Evolutionary conservation across 2,888 invertebrate genomes (phyloP).

Genomic region (Chaitophorus viminalis): DNA sequence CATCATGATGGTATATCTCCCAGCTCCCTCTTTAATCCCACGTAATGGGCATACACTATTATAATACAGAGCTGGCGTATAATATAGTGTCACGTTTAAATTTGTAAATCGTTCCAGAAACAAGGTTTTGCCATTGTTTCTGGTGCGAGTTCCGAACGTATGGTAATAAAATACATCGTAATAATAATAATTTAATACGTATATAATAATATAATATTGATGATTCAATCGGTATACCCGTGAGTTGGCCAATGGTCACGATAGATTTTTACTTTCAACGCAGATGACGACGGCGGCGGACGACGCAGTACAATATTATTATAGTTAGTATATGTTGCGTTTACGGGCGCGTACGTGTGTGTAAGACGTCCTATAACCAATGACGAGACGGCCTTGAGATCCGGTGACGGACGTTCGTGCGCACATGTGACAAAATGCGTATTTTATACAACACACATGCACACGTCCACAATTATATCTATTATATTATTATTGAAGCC

Average conservation of each 20-base stretch:
- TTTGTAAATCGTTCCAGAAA: neutral
- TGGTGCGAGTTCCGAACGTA: neutral
- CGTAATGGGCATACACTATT: too few relatives aligned
- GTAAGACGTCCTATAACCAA: neutral
- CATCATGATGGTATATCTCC: too few relatives aligned
- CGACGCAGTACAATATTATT: neutral
- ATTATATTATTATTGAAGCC: too few relatives aligned
- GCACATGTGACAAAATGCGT: constrained; percentile 34
- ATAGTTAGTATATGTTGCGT: neutral
- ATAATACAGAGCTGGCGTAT: neutral
- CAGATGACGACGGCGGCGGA: neutral
- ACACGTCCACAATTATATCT: neutral
- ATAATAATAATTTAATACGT: neutral
- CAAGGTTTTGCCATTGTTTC: neutral
- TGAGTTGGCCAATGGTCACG: constrained; percentile 1
- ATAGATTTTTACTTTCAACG: constrained; percentile 30
- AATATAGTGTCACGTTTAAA: neutral
- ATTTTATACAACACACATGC: constrained; percentile 11
- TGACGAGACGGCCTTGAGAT: constrained; percentile 19
- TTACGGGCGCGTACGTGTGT: neutral
- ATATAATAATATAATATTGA: neutral
- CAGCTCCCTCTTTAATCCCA: too few relatives aligned
- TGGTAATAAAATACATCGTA: neutral
- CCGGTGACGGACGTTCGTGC: neutral
- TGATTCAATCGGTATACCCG: neutral